Base-by-base conservation (phyloP, 1,140 invertebrate species). In the Drosophila jambulina region DNA sequence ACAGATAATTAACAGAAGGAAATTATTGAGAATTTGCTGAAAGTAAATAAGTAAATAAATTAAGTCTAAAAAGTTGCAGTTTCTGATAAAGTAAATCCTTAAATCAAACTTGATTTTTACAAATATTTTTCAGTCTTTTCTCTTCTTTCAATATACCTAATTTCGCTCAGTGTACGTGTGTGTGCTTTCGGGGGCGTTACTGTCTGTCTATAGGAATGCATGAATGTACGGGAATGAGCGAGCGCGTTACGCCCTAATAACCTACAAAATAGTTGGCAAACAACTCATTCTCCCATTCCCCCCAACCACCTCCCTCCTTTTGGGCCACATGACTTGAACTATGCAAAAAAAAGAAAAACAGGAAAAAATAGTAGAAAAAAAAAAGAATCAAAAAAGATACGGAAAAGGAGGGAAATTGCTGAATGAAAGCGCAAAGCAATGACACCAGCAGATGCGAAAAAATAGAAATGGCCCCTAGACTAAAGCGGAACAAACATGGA, bases 181-280 rank as follows among this genome's bases (percentile, higher is more conserved):
- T 70, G 70, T 60, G 59, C 43, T 34, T 34, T 58, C 34, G 45
- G 45, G 72, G 62, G 75, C 45, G 65, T 78, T 56, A 64, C 36
- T 70, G 46, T 56, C 57, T 70, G 63, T 64, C 60, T 80, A 51
- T 72, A 46, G 43, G 51, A 49, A 40, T 36, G 64, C 25, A 12
- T 38, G 53, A 60, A 56, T 78, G 78, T 86, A 64, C 78, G 43
- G 70, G 75, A 27, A 42, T 63, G 75, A 56, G 75, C 51, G 40
- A 77, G 58, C 59, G 74, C 67, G 74, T 88, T 88, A 85, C 85
- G 85, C 85, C 85, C 85, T 88, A 90, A 88, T 88, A 88, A 88
- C 85, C 85, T 88, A 88, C 81, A 90, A 88, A 88, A 88, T 88
- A 81, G 84, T 90, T 88, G 85, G 85, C 84, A 85, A 90, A 86